Conservation (phyloP, 1,140 invertebrate genomes). For the Pantala flavescens region DNA sequence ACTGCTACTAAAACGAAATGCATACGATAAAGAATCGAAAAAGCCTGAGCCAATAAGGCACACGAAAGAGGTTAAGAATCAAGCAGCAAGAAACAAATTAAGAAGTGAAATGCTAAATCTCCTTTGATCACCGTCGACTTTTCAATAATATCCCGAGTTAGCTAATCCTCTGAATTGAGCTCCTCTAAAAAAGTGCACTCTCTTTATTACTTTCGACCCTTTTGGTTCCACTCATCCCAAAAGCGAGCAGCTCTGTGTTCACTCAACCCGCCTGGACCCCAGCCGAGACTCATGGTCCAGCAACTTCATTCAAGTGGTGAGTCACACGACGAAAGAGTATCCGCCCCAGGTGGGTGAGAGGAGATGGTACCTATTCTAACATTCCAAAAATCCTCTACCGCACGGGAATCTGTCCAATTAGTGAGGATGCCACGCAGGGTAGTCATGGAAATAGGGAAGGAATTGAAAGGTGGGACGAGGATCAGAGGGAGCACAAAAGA, state of each 20-base stretch:
- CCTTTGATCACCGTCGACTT: too few relatives aligned
- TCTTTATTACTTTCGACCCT: too few relatives aligned
- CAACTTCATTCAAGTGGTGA: not conserved
- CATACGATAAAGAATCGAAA: too few relatives aligned
- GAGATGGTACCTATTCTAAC: not conserved
- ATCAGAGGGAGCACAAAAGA: not conserved
- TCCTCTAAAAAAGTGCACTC: too few relatives aligned
- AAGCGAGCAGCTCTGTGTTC: not conserved
- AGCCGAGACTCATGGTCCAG: not conserved
- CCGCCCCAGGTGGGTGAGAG: not conserved
- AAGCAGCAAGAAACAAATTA: too few relatives aligned
- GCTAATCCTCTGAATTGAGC: too few relatives aligned
- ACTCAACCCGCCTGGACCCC: not conserved
- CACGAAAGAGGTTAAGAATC: too few relatives aligned
- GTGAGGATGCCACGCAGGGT: not conserved
- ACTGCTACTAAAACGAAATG: too few relatives aligned
- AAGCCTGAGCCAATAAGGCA: too few relatives aligned
- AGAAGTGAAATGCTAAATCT: too few relatives aligned
- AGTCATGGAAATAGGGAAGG: not conserved
- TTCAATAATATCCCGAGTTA: too few relatives aligned
- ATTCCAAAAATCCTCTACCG: not conserved
- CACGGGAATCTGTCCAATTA: constrained; percentile 1
- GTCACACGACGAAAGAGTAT: not conserved
- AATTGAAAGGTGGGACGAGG: not conserved
- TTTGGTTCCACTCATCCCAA: not conserved